Percentiles rank a stretch among this genome's conserved stretches.
Evolutionary conservation across 2,888 invertebrate species (phyloP).

Genomic region (Tenthredo amoena): DNA sequence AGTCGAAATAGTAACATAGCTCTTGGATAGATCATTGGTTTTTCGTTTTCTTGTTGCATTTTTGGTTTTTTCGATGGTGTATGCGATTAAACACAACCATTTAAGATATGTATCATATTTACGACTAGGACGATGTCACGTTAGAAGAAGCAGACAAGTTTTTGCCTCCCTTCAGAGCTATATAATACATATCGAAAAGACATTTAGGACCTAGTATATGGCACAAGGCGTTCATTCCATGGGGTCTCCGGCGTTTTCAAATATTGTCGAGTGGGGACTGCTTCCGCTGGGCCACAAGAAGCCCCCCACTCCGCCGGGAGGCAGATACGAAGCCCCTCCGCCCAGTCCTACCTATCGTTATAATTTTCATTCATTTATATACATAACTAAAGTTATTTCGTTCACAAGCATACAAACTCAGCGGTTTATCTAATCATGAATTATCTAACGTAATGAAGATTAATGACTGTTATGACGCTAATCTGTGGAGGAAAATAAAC

Average conservation of each 20-base stretch:
- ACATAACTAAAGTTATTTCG: neutral
- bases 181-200: conserved; percentile 50
- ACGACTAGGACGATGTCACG: neutral
- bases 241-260: conserved; percentile 74
- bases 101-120: conserved; percentile 52
- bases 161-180: neutral
- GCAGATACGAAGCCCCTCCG: conserved; percentile 75
- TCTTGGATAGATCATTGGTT: conserved; percentile 14
- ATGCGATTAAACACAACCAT: conserved; percentile 46
- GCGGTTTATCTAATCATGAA: neutral
- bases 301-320: conserved; percentile 74
- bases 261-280: conserved; percentile 75
- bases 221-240: conserved; percentile 71
- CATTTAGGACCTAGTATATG: conserved; percentile 18
- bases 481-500: neutral
- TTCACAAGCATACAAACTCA: conserved; percentile 21
- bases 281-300: conserved; percentile 74
- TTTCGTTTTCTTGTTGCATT: neutral
- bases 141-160: neutral
- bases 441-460: neutral
- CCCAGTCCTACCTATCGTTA: conserved; percentile 71
- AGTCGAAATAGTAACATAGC: conserved; percentile 28
- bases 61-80: neutral
- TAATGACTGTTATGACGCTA: neutral
- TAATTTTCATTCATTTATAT: conserved; percentile 32